Evolutionary conservation across 2,888 invertebrate genomes (phyloP).

Genomic region (Digitonthophagus gazella): DNA sequence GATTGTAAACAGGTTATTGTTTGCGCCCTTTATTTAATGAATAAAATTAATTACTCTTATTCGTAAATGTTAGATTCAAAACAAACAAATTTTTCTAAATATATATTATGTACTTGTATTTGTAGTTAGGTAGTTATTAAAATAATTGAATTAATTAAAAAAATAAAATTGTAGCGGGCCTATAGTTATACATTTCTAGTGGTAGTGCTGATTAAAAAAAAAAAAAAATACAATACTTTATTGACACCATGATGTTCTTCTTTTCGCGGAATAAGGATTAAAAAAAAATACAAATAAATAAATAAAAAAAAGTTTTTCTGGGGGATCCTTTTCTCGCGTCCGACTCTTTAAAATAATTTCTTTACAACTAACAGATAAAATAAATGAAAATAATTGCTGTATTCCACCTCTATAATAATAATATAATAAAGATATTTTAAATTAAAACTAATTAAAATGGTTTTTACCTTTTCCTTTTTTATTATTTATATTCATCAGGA

Average conservation of each 20-base stretch:
- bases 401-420: not conserved
- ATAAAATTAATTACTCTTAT: not conserved
- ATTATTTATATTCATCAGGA: too few relatives aligned
- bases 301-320: constrained; percentile 35
- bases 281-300: not conserved
- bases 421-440: not conserved
- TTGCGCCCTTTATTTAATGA: constrained; percentile 24
- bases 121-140: constrained; percentile 47
- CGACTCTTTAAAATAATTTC: not conserved
- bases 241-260: not conserved
- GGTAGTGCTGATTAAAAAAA: too few relatives aligned
- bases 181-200: constrained; percentile 45
- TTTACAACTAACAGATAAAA: not conserved
- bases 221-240: not conserved
- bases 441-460: not conserved
- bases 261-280: constrained; percentile 1
- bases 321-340: constrained; percentile 18
- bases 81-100: constrained; percentile 31
- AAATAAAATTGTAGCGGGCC: constrained; percentile 47
- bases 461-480: too few relatives aligned
- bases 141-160: constrained; percentile 41
- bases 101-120: constrained; percentile 40
- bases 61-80: constrained; percentile 4
- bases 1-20: not conserved
- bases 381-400: not conserved